Base-by-base conservation (phyloP, 2,797 vertebrate species). In the Valencia hispanica region DNA sequence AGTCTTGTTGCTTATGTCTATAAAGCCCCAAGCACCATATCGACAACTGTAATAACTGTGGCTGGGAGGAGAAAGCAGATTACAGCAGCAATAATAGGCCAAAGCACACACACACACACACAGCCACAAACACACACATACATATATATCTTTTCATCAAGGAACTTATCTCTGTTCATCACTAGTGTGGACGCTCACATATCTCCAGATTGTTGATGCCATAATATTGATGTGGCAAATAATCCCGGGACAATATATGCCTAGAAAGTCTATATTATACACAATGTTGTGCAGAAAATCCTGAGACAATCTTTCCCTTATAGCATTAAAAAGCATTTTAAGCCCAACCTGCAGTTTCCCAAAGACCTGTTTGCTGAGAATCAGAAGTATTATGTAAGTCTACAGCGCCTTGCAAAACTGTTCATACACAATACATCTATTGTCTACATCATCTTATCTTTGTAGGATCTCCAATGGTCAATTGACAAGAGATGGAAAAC, bases 21-120 rank as follows among this genome's bases (percentile, higher is more conserved):
- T 93, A 92, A 94, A 94, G 88, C 90, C 91, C 91, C 87, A 85
- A 92, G 90, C 88, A 85, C 78, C 88, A 82, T 90, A 93, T 89
- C 82, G 90, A 93, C 92, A 92, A 93, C 90, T 94, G 92, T 94
- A 95, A 95, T 95, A 94, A 94, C 93, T 89, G 86, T 82, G 87
- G 88, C 89, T 92, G 90, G 91, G 91, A 93, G 89, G 84, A 92
- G 88, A 87, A 88, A 92, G 80, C 86, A 91, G 91, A 94, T 94
- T 93, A 94, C 91, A 92, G 88, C 83, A 75, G 79, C 88, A 90
- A 90, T 90, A 87, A 84, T 15, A 74, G 72, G 65, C 78, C 43
- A 48, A n/a, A 73, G 47, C 80, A 59, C 61, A 73, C 77, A 72
- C 39, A 43, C 39, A 20, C 25, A 39, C 51, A 53, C 68, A 68